A percentile compares a stretch with the other conserved stretches of the same genome.
phyloP scores from a whole-genome alignment of 2,797 vertebrate species.

The Acipenser ruthenus region DNA sequence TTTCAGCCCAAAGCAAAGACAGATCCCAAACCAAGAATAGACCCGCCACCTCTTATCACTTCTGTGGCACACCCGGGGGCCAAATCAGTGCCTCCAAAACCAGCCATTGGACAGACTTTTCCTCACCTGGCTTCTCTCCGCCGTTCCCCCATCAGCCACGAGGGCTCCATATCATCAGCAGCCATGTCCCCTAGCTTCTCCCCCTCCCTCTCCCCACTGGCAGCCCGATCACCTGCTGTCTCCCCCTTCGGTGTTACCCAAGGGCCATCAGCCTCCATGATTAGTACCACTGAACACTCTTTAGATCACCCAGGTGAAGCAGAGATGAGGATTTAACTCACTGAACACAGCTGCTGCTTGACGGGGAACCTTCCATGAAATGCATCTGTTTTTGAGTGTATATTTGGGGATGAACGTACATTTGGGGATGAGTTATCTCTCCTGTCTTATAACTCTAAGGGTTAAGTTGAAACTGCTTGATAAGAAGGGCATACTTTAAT shows the following conservation, averaged over 20 bases:
- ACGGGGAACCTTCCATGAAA: too few relatives aligned
- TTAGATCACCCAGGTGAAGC: slow-evolving; percentile 80
- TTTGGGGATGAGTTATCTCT: too few relatives aligned
- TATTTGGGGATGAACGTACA: too few relatives aligned
- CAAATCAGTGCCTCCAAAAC: slow-evolving; percentile 93
- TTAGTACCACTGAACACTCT: slow-evolving; percentile 82
- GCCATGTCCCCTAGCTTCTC: slow-evolving; percentile 98
- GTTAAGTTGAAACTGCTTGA: too few relatives aligned
- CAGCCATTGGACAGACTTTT: slow-evolving; percentile 79
- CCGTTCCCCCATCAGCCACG: slow-evolving; percentile 91
- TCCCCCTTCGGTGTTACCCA: slow-evolving; percentile 93
- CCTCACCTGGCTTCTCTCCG: slow-evolving; percentile 78
- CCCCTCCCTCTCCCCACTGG: slow-evolving; percentile 88
- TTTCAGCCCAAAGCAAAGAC: slow-evolving; percentile 78
- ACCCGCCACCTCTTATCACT: slow-evolving; percentile 95
- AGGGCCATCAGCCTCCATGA: slow-evolving; percentile 83
- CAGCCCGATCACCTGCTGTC: slow-evolving; percentile 86
- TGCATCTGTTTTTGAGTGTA: too few relatives aligned
- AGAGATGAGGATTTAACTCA: slow-evolving; percentile 84
- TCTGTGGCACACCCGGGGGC: slow-evolving; percentile 93
- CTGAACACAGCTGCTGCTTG: background rate
- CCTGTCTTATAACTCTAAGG: too few relatives aligned
- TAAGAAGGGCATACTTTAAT: too few relatives aligned
- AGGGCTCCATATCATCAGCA: slow-evolving; percentile 89
- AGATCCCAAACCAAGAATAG: slow-evolving; percentile 87